Evolutionary conservation across 2,797 vertebrate genomes (phyloP), one percentile per base, ranked within the genome.

Genomic region (Adelosebastes latens): DNA sequence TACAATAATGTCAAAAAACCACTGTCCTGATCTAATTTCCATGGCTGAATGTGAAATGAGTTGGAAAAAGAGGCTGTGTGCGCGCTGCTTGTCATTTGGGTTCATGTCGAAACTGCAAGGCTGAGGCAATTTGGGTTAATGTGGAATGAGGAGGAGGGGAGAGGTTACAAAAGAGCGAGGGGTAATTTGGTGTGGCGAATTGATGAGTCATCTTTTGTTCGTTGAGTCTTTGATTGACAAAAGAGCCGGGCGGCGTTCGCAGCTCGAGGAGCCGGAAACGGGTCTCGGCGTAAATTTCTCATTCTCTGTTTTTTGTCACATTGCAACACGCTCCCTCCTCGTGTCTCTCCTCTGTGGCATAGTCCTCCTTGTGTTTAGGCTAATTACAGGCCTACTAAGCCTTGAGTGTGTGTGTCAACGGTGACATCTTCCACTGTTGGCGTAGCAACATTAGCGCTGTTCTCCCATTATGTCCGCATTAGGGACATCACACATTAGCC

Each of bases 31-130:
- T 92, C 92, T 90, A 86, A 93, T 93, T 91, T 94, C 81, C 89
- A 77, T 75, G 89, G 87, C 83, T 91, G 86, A 86, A 90, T 87
- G 92, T 90, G 89, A 93, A 94, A 93, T 93, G 90, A 93, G 90
- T 88, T 78, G 89, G 86, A 92, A 93, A 93, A 93, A 91, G 88
- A 93, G 89, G 88, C 75, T 12, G 77, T 25, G 32, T 75, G 75
- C 72, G 84, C 87, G 79, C 87, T 39, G 84, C 88, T 89, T 79
- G 88, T 92, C 92, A 88, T 90, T 92, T 86, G 75, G 49, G 86
- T 87, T 88, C 83, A 59, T 88, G 92, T 89, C 78, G 77, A 86
- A 86, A n/a, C 85, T 71, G 90, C 91, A 87, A 88, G 87, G 85
- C 82, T 70, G 89, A 88, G 81, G 90, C 88, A 89, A 92, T 92